A percentile compares a stretch with the other conserved stretches of the same genome.
These are phyloP conservation scores for Papilio xuthus DNA, from an alignment of 1,140 invertebrate genomes.

Conservation along the genomic window DNA sequence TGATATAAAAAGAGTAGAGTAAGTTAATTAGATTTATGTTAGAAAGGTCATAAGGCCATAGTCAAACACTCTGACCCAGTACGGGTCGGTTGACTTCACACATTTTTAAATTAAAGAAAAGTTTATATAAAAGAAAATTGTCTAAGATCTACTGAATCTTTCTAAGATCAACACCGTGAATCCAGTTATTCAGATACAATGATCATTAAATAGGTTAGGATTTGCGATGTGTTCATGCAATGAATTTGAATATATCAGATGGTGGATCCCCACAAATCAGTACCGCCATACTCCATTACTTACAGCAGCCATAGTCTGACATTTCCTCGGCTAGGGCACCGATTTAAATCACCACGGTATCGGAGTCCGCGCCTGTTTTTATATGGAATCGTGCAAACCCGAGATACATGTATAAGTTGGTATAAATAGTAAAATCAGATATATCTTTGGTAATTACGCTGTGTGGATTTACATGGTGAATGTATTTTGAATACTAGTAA, in stretches of 20 bases:
- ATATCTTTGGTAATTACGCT: background rate
- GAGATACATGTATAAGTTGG: conserved; percentile 31
- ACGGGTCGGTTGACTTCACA: too few species aligned
- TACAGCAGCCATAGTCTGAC: conserved; percentile 13
- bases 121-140: too few species aligned
- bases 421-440: background rate
- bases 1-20: too few species aligned
- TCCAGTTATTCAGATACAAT: background rate
- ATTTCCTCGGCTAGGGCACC: conserved; percentile 20
- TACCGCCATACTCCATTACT: conserved; percentile 7
- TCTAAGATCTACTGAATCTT: too few species aligned
- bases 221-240: conserved; percentile 23
- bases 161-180: background rate
- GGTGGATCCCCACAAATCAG: conserved; percentile 34
- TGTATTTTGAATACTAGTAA: too few species aligned
- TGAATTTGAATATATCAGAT: conserved; percentile 38
- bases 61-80: too few species aligned
- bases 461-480: background rate
- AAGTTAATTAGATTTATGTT: too few species aligned
- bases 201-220: conserved; percentile 21
- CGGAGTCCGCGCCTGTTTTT: conserved; percentile 32
- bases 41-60: too few species aligned
- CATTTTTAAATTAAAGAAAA: too few species aligned
- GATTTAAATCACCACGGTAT: conserved; percentile 33
- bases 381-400: conserved; percentile 37